Evolutionary conservation across 2,888 invertebrate genomes (phyloP).

Genomic region (Dione juno): DNA sequence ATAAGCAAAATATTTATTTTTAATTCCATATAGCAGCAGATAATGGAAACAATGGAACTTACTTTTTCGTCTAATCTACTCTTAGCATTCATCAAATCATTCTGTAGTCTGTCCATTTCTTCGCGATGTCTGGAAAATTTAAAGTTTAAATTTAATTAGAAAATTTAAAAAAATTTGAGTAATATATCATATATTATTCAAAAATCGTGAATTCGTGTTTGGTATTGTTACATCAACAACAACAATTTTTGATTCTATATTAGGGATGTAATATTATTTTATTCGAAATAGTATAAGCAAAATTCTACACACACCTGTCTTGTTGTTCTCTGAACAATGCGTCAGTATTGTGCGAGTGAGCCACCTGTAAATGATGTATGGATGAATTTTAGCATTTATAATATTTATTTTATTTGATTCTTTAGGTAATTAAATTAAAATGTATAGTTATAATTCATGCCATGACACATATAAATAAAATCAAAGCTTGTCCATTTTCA

Average conservation of each 20-base stretch:
- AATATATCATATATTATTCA: too few species aligned
- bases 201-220: too few species aligned
- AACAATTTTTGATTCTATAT: too few species aligned
- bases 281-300: background rate
- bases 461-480: too few species aligned
- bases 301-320: conserved; percentile 61
- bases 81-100: conserved; percentile 81
- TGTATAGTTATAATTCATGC: too few species aligned
- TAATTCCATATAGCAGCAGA: background rate
- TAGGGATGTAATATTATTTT: background rate
- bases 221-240: too few species aligned
- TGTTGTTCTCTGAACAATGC: conserved; percentile 77
- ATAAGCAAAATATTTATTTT: background rate
- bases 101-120: conserved; percentile 81
- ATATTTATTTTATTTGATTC: too few species aligned
- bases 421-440: too few species aligned
- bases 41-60: background rate
- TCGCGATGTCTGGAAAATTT: conserved; percentile 66
- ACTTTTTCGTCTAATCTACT: conserved; percentile 81
- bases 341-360: conserved; percentile 76
- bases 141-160: too few species aligned
- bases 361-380: conserved; percentile 59
- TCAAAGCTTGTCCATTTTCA: too few species aligned
- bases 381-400: background rate
- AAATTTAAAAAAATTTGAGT: too few species aligned